phyloP scores from a whole-genome alignment of 1,140 invertebrate genomes.

The Platorchestia sp. region DNA sequence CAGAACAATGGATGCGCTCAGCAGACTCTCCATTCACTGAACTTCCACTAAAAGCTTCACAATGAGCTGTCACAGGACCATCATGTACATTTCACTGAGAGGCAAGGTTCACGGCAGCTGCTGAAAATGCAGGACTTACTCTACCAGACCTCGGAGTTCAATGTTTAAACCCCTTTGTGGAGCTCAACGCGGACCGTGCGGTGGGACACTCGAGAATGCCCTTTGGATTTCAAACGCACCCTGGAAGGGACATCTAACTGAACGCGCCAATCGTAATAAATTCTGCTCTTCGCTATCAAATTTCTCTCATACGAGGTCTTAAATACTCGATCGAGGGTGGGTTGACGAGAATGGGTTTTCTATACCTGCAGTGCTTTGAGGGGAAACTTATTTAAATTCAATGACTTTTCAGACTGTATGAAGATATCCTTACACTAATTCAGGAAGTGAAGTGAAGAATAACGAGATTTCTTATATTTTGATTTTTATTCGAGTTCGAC shows the following conservation, averaged over 20 bases:
- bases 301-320: background rate
- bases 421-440: background rate
- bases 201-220: background rate
- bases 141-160: background rate
- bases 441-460: background rate
- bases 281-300: background rate
- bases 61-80: background rate
- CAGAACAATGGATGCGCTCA: constrained; percentile 32
- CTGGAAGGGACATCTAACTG: background rate
- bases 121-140: background rate
- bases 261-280: background rate
- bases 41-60: background rate
- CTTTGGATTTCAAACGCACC: background rate
- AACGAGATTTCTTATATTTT: background rate
- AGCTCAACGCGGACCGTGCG: background rate
- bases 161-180: background rate
- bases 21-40: background rate
- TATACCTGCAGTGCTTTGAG: background rate
- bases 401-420: background rate
- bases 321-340: background rate
- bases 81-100: background rate
- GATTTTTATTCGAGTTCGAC: no score
- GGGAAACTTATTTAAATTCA: background rate
- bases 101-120: background rate
- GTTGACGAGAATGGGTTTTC: background rate